phyloP scores from a whole-genome alignment of 2,797 vertebrate genomes.

The Basileuterus tristriatus region DNA sequence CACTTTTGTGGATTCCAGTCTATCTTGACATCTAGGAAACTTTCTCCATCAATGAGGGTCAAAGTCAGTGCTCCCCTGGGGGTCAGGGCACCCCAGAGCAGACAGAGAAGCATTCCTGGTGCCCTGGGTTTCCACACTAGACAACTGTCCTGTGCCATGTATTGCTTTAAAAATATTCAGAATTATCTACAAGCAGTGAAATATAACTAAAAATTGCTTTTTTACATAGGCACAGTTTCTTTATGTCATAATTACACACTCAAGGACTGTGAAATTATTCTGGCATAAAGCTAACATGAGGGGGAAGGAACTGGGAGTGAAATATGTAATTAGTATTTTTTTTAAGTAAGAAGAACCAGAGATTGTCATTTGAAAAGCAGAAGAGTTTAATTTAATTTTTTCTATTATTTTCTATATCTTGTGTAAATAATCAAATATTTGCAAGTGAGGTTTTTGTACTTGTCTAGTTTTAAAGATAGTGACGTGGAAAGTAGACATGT shows the following conservation, averaged over 20 bases:
- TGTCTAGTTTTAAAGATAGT: neutral
- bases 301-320: neutral
- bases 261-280: neutral
- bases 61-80: neutral
- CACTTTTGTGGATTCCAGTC: no score
- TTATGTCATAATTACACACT: neutral
- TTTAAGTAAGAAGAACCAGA: neutral
- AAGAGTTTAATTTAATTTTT: neutral
- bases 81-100: neutral
- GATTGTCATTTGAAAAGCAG: neutral
- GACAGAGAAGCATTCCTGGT: neutral
- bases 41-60: no score
- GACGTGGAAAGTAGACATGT: neutral
- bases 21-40: no score
- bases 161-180: neutral
- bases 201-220: neutral
- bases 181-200: neutral
- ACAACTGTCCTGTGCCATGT: rapidly evolving
- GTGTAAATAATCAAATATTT: neutral
- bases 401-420: neutral
- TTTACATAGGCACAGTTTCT: neutral
- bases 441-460: neutral
- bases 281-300: neutral
- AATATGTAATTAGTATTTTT: neutral
- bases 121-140: neutral